Base-by-base conservation (phyloP, 2,797 vertebrate genomes). In the Aselliscus stoliczkanus region DNA sequence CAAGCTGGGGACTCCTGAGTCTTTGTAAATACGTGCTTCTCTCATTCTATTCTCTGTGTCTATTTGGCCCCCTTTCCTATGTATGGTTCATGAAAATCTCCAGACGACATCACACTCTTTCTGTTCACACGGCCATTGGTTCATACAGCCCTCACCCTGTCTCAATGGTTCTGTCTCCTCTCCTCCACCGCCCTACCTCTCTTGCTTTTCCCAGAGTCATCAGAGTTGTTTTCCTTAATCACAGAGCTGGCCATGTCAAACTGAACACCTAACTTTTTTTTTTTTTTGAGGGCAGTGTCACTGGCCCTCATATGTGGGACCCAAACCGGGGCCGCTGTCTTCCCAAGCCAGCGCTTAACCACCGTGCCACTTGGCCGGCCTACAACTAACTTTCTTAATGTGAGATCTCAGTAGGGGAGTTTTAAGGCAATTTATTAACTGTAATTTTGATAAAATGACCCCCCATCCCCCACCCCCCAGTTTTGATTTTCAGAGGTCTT, bases 401-500 rank as follows among this genome's bases (percentile, higher is more conserved):
- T 83, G 34, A 79, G 34, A 72, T 37, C 79, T 77, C 27, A 77
- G 27, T 4, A 29, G 29, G 27, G 20, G 3, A 88, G 56, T 23
- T 88, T 73, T 73, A 86, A 95, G 76, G 52, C 39, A 64, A 80
- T 37, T 56, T 42, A 69, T 39, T 13, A 13, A 58, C n/a, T 88
- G 34, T 79, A 34, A 88, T 94, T 95, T 91, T 93, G 17, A 77
- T 69, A 21, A 95, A 62, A 73, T 56, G 42, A 7, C 11, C 13
- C 2, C 12, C n/a, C n/a, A n/a, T 6, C 2, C 12, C n/a, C 27
- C 6, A 50, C 47, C 14, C 3, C 37, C 77, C 60, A 47, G 44
- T 65, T 95, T 77, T 72, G 21, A 56, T 86, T 86, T 96, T 76
- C 54, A 8, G 42, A 56, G 10, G 3, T 88, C 18, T 93, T 91